These are phyloP conservation scores for Acromyrmex heyeri DNA, from an alignment of 1,140 invertebrate species.

Conservation along the genomic window DNA sequence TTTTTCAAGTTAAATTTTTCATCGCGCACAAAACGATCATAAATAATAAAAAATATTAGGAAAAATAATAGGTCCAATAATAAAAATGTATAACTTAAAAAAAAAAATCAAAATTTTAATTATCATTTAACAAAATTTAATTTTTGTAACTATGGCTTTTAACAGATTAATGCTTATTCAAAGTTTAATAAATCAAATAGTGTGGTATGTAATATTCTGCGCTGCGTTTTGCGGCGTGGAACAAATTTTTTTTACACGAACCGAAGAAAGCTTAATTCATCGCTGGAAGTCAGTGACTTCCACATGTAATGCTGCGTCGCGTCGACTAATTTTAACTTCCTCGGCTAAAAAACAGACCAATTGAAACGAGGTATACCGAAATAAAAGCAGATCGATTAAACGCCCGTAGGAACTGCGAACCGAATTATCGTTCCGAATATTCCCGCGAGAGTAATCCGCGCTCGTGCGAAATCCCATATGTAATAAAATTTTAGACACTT, in stretches of 20 bases:
- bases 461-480: not conserved
- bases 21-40: not conserved
- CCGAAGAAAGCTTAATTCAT: slow-evolving; percentile 55
- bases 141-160: not conserved
- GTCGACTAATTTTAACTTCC: slow-evolving; percentile 80
- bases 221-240: not conserved
- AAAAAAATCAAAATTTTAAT: not conserved
- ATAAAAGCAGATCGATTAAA: slow-evolving; percentile 70
- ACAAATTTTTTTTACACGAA: slow-evolving; percentile 73
- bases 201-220: not conserved
- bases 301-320: slow-evolving; percentile 70
- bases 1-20: not conserved
- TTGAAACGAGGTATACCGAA: slow-evolving; percentile 67
- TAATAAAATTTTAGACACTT: slow-evolving; percentile 20
- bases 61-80: not conserved
- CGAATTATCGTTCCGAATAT: slow-evolving; percentile 17
- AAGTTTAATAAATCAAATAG: not conserved
- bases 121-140: not conserved
- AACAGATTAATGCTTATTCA: not conserved
- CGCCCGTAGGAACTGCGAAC: slow-evolving; percentile 8
- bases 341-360: slow-evolving; percentile 70
- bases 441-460: slow-evolving; percentile 18
- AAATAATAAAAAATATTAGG: not conserved
- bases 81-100: not conserved
- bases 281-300: slow-evolving; percentile 75